Percentiles rank a stretch among this genome's conserved stretches.
These are phyloP conservation scores for Heliconius sara DNA, from an alignment of 2,888 invertebrate genomes.

Conservation along the genomic window DNA sequence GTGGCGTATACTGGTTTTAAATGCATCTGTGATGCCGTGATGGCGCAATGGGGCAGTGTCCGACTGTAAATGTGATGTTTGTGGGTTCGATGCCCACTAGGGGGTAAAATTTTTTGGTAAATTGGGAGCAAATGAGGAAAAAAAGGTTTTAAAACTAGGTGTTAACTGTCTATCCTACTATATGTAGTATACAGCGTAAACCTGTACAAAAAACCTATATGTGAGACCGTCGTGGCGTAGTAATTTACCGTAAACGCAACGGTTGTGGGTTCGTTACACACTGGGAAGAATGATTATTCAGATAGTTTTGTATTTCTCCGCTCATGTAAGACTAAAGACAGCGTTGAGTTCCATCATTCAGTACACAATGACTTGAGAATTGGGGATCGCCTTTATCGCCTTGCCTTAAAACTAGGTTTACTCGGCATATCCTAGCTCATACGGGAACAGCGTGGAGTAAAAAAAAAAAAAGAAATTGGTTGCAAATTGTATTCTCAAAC, in stretches of 20 bases:
- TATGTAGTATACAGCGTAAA: too few relatives aligned
- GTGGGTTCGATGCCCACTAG: not conserved
- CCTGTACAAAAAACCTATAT: too few relatives aligned
- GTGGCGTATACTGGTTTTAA: not conserved
- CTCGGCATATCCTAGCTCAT: not conserved
- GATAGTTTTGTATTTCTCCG: not conserved
- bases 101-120: too few relatives aligned
- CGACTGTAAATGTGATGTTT: not conserved
- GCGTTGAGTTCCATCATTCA: not conserved
- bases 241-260: too few relatives aligned
- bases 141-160: too few relatives aligned
- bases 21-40: not conserved
- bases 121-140: too few relatives aligned
- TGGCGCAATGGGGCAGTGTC: not conserved
- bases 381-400: not conserved
- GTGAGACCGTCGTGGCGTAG: too few relatives aligned
- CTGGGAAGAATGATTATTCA: too few relatives aligned
- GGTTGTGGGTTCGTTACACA: too few relatives aligned
- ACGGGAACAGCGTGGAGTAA: not conserved
- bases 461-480: not conserved
- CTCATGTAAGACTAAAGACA: not conserved
- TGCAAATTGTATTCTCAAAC: not conserved
- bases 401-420: not conserved
- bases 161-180: too few relatives aligned
- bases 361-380: not conserved